Conservation (phyloP, 2,888 invertebrate genomes). For the Vesta saturnalis region DNA sequence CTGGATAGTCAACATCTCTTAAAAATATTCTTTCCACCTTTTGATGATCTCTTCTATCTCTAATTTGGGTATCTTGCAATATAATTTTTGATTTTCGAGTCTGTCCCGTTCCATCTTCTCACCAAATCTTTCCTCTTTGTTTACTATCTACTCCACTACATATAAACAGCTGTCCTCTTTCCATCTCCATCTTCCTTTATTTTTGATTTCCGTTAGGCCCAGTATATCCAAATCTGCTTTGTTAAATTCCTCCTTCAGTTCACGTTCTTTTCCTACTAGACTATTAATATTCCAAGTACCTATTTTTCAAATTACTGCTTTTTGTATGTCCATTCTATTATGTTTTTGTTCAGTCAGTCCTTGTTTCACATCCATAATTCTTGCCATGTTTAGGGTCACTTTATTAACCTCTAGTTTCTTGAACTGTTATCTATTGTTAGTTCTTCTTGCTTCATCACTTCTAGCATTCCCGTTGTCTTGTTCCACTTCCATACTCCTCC, state of each 20-base stretch:
- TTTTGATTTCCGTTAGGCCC: not conserved
- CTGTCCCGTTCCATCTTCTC: no score
- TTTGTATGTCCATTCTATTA: not conserved
- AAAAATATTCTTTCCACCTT: not conserved
- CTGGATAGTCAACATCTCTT: no score
- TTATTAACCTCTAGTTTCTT: not conserved
- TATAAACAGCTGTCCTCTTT: not conserved
- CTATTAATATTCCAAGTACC: no score
- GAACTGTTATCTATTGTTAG: not conserved
- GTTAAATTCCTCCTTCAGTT: not conserved
- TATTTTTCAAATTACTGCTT: no score
- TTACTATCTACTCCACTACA: not conserved
- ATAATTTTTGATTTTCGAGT: no score
- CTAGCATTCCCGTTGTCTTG: no score
- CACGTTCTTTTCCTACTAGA: not conserved
- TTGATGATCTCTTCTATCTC: not conserved
- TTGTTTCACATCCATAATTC: no score
- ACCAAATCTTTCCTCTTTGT: not conserved
- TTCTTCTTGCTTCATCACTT: no score
- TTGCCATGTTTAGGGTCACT: not conserved
- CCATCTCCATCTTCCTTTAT: not conserved
- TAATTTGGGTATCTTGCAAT: not conserved
- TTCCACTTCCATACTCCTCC: no score
- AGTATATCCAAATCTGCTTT: not conserved
- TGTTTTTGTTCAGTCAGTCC: not conserved